These are phyloP conservation scores for Diorhabda elongata DNA, from an alignment of 1,140 invertebrate genomes.

Conservation along the genomic window DNA sequence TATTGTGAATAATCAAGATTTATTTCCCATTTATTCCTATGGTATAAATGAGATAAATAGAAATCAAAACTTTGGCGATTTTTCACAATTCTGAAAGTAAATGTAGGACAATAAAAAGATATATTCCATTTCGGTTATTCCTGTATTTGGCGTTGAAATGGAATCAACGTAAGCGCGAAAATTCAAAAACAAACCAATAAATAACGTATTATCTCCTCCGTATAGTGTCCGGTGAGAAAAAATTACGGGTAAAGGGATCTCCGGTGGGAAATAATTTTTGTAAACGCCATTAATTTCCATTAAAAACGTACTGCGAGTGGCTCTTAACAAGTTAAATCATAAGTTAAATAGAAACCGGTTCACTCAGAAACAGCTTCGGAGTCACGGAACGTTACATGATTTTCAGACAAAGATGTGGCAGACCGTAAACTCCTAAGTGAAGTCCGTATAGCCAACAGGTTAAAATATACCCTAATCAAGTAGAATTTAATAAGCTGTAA, in stretches of 20 bases:
- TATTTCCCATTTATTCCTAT: too few relatives aligned
- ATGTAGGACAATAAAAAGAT: too few relatives aligned
- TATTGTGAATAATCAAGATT: too few relatives aligned
- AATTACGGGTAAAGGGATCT: background rate
- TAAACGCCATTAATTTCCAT: conserved; percentile 17
- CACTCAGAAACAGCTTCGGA: conserved; percentile 12
- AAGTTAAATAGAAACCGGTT: conserved; percentile 11
- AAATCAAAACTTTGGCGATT: too few relatives aligned
- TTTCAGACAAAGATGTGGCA: conserved; percentile 4
- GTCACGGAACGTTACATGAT: conserved; percentile 11
- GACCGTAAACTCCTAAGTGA: background rate
- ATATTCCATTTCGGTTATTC: background rate
- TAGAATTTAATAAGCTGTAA: too few relatives aligned
- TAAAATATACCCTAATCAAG: background rate
- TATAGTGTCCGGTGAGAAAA: background rate
- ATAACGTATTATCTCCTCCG: background rate
- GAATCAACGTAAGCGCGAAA: background rate
- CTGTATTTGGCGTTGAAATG: background rate
- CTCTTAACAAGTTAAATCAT: conserved; percentile 14
- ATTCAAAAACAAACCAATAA: conserved; percentile 7
- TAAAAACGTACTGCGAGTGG: conserved; percentile 15
- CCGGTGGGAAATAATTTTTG: conserved; percentile 2
- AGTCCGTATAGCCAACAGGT: background rate
- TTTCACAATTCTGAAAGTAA: too few relatives aligned
- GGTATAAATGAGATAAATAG: too few relatives aligned